Base-by-base conservation (phyloP, 2,113 vertebrate species). In the Pungitius pungitius region DNA sequence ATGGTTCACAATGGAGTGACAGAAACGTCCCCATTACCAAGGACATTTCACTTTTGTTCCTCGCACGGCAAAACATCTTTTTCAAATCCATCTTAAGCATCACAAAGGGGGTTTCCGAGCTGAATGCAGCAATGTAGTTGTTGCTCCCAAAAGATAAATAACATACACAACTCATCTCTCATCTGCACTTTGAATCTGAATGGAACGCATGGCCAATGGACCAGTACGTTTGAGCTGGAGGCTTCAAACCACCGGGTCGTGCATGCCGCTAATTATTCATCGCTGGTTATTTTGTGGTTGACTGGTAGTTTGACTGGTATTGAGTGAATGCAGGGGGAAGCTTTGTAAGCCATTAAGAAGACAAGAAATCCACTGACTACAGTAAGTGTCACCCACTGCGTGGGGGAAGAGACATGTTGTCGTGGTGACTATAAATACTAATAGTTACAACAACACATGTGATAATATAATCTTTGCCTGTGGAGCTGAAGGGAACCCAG, bases 1-100 rank as follows among this genome's bases (percentile, higher is more conserved):
- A 80, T 20, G 33, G 79, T 52, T 85, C 76, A 86, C 88, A 85
- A 83, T 73, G 65, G 80, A 88, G 77, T 78, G 85, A 89, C 83
- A 85, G 77, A 88, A 84, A 88, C 24, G 71, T 77, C 47, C 70
- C 84, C 80, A 88, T 90, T 90, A 87, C 69, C 76, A 83, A 82
- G 84, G 89, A 85, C 86, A 39, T 81, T 83, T 83, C 33, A 51
- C 49, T 74, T 89, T 85, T 84, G 83, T 82, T 85, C 76, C 74
- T 73, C 11, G 2, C 39, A 20, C 61, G 4, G 54, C 72, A 72
- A 60, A 84, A 87, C 84, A 79, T 84, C 66, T 85, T 87, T 87
- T 86, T 89, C 72, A 78, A 90, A 83, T 84, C 76, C 70, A 85
- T 89, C 87, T 78, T 35, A 39, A 83, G 74, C 61, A 80, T 71